These are phyloP conservation scores for Apamea anceps DNA, from an alignment of 2,888 invertebrate species.

Conservation along the genomic window DNA sequence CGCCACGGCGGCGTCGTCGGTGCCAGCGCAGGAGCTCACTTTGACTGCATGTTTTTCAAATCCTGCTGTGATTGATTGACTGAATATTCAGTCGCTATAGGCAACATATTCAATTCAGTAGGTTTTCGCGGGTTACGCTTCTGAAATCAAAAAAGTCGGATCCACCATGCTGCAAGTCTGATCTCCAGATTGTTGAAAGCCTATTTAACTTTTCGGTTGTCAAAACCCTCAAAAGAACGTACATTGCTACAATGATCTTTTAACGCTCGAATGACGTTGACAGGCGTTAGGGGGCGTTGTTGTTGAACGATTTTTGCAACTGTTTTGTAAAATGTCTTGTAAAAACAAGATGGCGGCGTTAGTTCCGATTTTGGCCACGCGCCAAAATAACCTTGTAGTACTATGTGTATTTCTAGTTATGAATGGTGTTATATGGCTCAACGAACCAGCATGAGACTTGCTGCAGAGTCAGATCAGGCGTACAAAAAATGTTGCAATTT, in stretches of 20 bases:
- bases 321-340: not conserved
- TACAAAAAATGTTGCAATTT: not conserved
- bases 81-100: not conserved
- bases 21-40: too few relatives aligned
- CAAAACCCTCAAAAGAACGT: not conserved
- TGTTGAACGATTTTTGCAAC: not conserved
- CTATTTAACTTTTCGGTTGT: not conserved
- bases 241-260: not conserved
- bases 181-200: not conserved
- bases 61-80: not conserved
- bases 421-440: not conserved
- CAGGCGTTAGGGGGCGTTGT: not conserved
- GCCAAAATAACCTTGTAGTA: not conserved
- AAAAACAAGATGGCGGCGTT: too few relatives aligned
- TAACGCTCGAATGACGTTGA: not conserved
- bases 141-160: not conserved
- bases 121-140: not conserved
- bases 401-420: not conserved
- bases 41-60: not conserved
- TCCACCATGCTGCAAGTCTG: not conserved
- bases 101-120: not conserved
- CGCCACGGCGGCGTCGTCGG: too few relatives aligned
- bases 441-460: not conserved
- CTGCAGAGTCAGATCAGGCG: not conserved
- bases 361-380: not conserved